phyloP scores from a whole-genome alignment of 2,888 invertebrate genomes.

The Plebejus melissa region DNA sequence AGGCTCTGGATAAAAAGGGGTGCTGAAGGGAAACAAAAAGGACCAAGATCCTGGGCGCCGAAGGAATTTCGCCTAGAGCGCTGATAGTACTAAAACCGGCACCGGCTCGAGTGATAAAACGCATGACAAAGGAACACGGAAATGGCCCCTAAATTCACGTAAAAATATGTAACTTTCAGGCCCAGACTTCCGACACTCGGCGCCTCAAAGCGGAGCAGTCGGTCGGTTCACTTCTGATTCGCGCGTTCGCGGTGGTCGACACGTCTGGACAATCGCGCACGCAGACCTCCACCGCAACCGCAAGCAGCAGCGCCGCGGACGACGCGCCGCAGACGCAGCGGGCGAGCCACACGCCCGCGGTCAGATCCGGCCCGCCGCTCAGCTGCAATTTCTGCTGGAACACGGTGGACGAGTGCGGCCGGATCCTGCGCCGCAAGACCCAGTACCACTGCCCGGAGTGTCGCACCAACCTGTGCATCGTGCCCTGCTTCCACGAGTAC shows the following conservation, averaged over 20 bases:
- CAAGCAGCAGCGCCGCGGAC: conserved; percentile 33
- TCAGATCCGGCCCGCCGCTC: conserved; percentile 89
- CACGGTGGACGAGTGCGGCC: conserved; percentile 89
- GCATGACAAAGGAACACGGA: no score
- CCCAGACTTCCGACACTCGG: conserved; percentile 40
- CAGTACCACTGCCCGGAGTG: conserved; percentile 95
- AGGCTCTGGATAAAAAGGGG: no score
- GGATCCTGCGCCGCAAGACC: conserved; percentile 90
- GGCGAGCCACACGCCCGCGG: conserved; percentile 90
- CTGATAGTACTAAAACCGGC: no score
- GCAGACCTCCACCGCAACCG: conserved; percentile 26
- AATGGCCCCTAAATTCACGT: background rate
- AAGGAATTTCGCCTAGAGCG: no score
- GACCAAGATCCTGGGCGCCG: no score
- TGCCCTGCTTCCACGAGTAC: conserved; percentile 92
- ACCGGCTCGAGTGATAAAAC: no score
- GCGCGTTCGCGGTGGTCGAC: conserved; percentile 50
- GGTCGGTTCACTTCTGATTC: conserved; percentile 50
- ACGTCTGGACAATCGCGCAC: conserved; percentile 2
- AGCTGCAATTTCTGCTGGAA: conserved; percentile 96
- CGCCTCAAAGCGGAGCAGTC: conserved; percentile 45
- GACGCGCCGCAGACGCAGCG: conserved; percentile 55
- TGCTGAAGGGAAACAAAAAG: no score
- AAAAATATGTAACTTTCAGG: background rate
- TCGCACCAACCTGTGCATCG: conserved; percentile 92